Evolutionary conservation across 2,888 invertebrate species (phyloP), one percentile per base, ranked within the genome.

Genomic region (Tachystola acroxantha): DNA sequence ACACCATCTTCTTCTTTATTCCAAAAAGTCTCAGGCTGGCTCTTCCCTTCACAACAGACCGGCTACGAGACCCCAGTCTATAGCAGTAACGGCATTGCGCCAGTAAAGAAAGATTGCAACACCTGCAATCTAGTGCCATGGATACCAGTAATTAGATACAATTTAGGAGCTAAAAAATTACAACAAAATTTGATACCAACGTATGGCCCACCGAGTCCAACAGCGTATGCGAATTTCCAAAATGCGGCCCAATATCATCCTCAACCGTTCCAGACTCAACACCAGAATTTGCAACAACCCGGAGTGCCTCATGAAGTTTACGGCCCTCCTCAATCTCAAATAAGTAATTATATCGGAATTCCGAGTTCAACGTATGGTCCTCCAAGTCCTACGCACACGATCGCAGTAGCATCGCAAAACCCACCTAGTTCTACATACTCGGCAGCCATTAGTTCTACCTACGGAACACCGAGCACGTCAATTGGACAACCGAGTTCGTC

Each of bases 41-140:
- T 91, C 1, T 90, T 89, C 50, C 88, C 91, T 0, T 88, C 89
- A 1, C 80, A 74, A 50, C 76, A 79, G 53, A 64, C 71, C 1
- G 60, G 66, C 45, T 59, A 70, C 37, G 68, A 68, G 10, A 57
- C 60, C 27, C 47, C 62, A 25, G 40, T 54, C 24, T 53, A 53
- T 39, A 59, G 55, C 38, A 66, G 42, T 47, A 64, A 59, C 43
- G 70, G 61, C 43, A 43, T 67, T 57, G 57, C 61, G 13, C 73
- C 76, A 37, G 63, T 74, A 30, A 88, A 89, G 45, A 89, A 88
- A 57, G 88, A 89, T 45, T 95, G 95, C 60, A 92, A 93, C 60
- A 90, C 93, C 36, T 95, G 95, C 61, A 94, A 95, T 66, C 89
- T 90, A 65, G 90, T 91, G 57, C 95, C 95, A 40, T 95, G 95